These are phyloP conservation scores for Rhea pennata DNA, from an alignment of 2,113 vertebrate species.

Conservation along the genomic window DNA sequence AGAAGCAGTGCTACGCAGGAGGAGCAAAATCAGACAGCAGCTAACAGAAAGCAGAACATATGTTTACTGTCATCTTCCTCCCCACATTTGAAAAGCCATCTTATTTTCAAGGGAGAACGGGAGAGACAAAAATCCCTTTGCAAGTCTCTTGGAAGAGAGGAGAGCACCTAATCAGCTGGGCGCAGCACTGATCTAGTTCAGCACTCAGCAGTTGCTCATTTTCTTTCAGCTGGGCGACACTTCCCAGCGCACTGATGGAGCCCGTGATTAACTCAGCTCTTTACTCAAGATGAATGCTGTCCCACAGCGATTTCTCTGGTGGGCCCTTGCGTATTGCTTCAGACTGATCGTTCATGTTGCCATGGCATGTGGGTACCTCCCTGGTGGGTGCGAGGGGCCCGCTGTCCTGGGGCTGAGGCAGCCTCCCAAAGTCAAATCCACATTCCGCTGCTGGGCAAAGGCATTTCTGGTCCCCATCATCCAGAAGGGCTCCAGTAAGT, in stretches of 20 bases:
- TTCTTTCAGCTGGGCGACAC: not conserved
- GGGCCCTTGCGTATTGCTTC: not conserved
- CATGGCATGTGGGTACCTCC: accelerated
- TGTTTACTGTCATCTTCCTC: slow-evolving; percentile 50
- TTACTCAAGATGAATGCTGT: not conserved
- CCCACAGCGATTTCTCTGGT: not conserved
- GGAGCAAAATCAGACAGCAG: slow-evolving; percentile 24
- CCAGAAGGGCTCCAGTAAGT: not conserved
- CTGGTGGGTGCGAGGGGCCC: not conserved
- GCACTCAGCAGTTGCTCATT: not conserved
- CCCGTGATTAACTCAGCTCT: slow-evolving; percentile 39
- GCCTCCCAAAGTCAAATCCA: not conserved
- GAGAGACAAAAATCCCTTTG: not conserved
- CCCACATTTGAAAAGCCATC: not conserved
- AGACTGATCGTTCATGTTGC: not conserved
- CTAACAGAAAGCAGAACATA: slow-evolving; percentile 21
- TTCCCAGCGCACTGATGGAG: not conserved
- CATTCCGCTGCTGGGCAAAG: accelerated
- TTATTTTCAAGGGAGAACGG: slow-evolving; percentile 18
- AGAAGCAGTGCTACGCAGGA: not conserved
- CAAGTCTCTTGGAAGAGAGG: not conserved
- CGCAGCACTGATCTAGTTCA: slow-evolving; percentile 12
- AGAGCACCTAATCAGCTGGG: not conserved
- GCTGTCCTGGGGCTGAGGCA: too few relatives aligned
- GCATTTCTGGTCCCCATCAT: accelerated